These are phyloP conservation scores for Pteruthius melanotis DNA, from an alignment of 2,113 vertebrate genomes.

Conservation along the genomic window DNA sequence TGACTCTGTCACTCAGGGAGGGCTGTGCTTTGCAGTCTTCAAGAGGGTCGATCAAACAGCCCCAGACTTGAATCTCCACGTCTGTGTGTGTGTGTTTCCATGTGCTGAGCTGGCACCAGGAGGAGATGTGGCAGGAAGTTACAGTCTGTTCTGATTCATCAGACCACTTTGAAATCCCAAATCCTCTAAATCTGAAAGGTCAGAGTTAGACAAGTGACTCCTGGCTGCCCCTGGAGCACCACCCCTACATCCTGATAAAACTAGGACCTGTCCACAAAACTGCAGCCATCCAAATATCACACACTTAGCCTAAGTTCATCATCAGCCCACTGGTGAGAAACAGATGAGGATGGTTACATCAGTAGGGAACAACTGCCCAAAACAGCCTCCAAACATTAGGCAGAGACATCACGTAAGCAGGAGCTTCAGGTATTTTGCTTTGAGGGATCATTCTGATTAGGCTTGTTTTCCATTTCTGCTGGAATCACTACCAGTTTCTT, in stretches of 20 bases:
- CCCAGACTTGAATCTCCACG: background rate
- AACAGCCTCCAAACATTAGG: background rate
- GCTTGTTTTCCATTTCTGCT: background rate
- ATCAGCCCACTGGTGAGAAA: background rate
- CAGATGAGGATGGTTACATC: background rate
- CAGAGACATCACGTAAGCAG: background rate
- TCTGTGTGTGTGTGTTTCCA: background rate
- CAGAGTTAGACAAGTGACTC: background rate
- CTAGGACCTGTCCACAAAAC: background rate
- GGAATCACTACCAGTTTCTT: background rate
- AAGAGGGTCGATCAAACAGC: background rate
- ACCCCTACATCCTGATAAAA: background rate
- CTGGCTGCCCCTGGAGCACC: background rate
- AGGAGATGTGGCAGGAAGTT: slow-evolving; percentile 25
- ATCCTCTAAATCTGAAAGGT: slow-evolving; percentile 27
- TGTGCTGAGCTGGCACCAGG: background rate
- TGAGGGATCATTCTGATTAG: background rate
- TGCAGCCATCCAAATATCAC: background rate
- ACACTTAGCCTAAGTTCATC: background rate
- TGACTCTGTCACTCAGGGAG: background rate
- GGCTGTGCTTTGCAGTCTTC: background rate
- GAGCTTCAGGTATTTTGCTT: background rate
- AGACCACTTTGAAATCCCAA: background rate
- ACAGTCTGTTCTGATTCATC: slow-evolving; percentile 42
- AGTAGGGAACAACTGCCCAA: background rate